These are phyloP conservation scores for Ametastegia equiseti DNA, from an alignment of 2,888 invertebrate genomes.

Conservation along the genomic window DNA sequence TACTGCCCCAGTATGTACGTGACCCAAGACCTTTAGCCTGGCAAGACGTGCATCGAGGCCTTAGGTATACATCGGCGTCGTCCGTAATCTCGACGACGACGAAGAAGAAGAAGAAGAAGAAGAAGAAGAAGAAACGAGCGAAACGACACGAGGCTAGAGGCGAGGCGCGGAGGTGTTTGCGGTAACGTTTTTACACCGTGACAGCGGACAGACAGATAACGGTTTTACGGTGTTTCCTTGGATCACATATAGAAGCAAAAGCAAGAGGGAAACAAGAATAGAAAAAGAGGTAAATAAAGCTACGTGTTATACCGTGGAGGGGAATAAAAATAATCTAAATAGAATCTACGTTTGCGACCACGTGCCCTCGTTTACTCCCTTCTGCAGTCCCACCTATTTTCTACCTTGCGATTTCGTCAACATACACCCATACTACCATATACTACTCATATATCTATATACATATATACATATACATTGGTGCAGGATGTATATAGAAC, in stretches of 20 bases:
- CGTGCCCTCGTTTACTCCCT: not conserved
- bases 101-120: too few species aligned
- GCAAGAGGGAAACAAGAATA: not conserved
- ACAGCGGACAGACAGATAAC: conserved; percentile 47
- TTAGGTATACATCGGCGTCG: conserved; percentile 7
- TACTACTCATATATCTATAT: not conserved
- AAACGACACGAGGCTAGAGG: conserved; percentile 6
- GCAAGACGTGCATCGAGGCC: conserved; percentile 37
- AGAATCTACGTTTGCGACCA: conserved; percentile 45
- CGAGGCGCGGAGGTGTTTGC: conserved; percentile 1
- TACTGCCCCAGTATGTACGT: conserved; percentile 42
- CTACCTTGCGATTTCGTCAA: conserved; percentile 6
- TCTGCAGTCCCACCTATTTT: not conserved
- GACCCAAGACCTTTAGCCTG: conserved; percentile 38
- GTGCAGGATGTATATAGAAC: not conserved
- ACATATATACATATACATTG: not conserved
- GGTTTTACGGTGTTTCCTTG: conserved; percentile 45
- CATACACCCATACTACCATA: not conserved
- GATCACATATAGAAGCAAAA: conserved; percentile 1
- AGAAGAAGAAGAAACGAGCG: conserved; percentile 7
- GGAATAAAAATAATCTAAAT: conserved; percentile 48
- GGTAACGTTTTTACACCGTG: conserved; percentile 40
- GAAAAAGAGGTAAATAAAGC: not conserved
- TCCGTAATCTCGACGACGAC: conserved; percentile 38
- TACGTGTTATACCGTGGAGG: conserved; percentile 31